Conservation (phyloP, 2,888 invertebrate species). For the Nesidiocoris tenuis region DNA sequence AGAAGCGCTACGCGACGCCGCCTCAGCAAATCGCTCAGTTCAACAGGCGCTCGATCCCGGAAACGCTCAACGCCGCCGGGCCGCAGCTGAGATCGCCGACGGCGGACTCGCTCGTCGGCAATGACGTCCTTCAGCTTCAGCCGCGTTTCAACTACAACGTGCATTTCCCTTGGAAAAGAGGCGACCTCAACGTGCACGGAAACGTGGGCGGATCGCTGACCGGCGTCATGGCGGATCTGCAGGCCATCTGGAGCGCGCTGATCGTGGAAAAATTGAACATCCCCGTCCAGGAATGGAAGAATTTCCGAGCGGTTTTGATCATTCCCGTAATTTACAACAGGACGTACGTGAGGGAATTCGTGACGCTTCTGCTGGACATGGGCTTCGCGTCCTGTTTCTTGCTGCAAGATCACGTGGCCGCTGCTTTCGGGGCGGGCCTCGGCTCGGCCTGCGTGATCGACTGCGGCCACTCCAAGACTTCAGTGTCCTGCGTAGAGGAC, state of each 20-base stretch:
- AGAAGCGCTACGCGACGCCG: conserved; percentile 73
- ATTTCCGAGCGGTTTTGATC: conserved; percentile 82
- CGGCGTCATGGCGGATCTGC: conserved; percentile 79
- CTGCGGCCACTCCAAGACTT: conserved; percentile 92
- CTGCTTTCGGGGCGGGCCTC: conserved; percentile 79
- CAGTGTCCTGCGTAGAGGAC: conserved; percentile 94
- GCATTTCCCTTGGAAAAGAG: conserved; percentile 85
- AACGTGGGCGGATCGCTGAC: conserved; percentile 83
- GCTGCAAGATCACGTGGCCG: conserved; percentile 83
- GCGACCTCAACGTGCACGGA: conserved; percentile 81
- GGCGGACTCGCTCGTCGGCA: conserved; percentile 70
- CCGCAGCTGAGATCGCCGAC: conserved; percentile 66
- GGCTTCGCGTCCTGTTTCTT: conserved; percentile 84
- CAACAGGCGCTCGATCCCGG: conserved; percentile 58
- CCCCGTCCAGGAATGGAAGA: conserved; percentile 60
- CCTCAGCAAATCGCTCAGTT: conserved; percentile 87
- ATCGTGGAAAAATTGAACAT: conserved; percentile 77
- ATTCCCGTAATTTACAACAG: conserved; percentile 89
- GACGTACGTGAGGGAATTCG: conserved; percentile 79
- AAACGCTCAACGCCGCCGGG: conserved; percentile 55
- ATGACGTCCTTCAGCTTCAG: conserved; percentile 68
- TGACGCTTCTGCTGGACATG: conserved; percentile 76
- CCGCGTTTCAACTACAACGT: conserved; percentile 75
- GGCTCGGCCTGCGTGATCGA: conserved; percentile 91
- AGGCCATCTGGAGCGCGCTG: conserved; percentile 83